A percentile compares a stretch with the other conserved stretches of the same genome.
phyloP scores from a whole-genome alignment of 2,113 vertebrate genomes.

The Nycticryphes semicollaris region DNA sequence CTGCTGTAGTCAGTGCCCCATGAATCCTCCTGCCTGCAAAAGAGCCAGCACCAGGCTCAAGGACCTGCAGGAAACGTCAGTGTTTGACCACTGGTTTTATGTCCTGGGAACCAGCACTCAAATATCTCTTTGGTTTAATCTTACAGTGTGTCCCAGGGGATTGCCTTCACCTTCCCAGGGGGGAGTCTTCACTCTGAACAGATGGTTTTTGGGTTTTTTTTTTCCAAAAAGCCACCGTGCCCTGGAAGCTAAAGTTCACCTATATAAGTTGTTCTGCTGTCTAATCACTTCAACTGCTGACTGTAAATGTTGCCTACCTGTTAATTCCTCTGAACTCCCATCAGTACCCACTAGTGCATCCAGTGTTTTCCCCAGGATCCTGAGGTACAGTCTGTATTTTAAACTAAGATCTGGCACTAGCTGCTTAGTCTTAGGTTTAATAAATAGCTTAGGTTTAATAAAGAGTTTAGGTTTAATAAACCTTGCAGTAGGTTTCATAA shows the following conservation, averaged over 20 bases:
- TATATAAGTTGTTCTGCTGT: background rate
- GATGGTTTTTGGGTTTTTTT: too few species aligned
- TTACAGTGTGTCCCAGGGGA: background rate
- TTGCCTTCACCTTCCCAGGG: background rate
- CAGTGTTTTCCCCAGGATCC: background rate
- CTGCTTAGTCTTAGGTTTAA: background rate
- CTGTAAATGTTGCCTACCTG: background rate
- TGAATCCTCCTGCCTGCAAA: accelerated
- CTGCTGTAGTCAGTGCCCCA: background rate
- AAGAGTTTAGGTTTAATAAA: background rate
- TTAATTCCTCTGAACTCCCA: background rate
- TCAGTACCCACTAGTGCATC: background rate
- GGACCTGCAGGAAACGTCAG: background rate
- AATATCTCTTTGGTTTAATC: background rate
- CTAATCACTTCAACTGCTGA: background rate
- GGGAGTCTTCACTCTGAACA: background rate
- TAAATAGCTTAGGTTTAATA: too few species aligned
- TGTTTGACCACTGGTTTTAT: background rate
- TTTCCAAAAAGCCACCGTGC: background rate
- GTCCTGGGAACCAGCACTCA: background rate
- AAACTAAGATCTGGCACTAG: background rate
- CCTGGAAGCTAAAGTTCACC: background rate
- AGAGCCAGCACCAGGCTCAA: background rate
- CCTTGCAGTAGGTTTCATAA: background rate
- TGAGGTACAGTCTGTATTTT: background rate